Evolutionary conservation across 2,113 vertebrate genomes (phyloP).

Genomic region (Calidris pugnax): DNA sequence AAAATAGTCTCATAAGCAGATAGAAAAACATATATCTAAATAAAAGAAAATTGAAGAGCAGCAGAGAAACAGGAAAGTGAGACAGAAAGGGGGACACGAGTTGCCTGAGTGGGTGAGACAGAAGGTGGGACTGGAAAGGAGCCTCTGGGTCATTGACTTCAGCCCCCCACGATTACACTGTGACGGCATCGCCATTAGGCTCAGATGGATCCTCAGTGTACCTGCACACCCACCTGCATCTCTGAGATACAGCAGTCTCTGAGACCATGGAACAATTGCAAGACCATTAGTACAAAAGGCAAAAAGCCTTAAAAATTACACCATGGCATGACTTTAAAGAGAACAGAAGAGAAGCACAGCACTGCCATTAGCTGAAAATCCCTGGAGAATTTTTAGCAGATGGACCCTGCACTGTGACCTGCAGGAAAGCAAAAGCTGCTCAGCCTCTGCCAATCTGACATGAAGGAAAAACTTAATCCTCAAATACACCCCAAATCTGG

Average conservation of each 20-base stretch:
- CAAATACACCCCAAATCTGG: neutral
- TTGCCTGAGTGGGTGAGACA: neutral
- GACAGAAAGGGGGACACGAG: neutral
- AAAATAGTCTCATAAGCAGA: neutral
- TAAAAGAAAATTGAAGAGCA: neutral
- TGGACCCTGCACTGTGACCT: neutral
- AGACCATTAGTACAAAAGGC: neutral
- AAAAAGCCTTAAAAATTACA: neutral
- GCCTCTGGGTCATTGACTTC: neutral
- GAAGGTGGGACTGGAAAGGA: neutral
- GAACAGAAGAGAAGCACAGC: neutral
- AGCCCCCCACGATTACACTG: neutral
- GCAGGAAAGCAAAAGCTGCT: neutral
- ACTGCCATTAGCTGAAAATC: neutral
- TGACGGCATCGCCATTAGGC: fast-evolving
- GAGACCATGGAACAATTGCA: neutral
- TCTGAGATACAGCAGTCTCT: neutral
- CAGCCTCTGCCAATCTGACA: neutral
- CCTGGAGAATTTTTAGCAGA: slow-evolving; percentile 18
- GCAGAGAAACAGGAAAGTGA: neutral
- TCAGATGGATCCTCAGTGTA: neutral
- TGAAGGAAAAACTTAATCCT: neutral
- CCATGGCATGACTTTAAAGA: neutral
- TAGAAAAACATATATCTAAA: neutral
- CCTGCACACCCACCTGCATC: neutral